Base-by-base conservation (phyloP, 2,888 invertebrate genomes). In the Tetrapedia diversipes region DNA sequence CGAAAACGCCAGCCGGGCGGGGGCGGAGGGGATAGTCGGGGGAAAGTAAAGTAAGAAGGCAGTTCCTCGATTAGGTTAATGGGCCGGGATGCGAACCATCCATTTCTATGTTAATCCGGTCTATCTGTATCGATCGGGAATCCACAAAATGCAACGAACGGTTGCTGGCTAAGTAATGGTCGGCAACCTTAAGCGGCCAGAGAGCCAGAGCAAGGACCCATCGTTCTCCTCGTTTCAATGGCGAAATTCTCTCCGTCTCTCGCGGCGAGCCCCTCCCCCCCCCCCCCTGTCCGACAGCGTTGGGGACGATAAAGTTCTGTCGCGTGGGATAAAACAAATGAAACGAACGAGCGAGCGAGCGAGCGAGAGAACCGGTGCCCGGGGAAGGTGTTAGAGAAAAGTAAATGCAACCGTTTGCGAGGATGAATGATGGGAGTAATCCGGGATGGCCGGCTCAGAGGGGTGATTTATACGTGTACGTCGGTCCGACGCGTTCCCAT, bases 21-120 rank as follows among this genome's bases (percentile, higher is more conserved):
- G 19, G 1, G 24, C 10, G 24, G 3, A 45, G 16, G 32, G 27
- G 29, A 27, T 4, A 24, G 10, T 45, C n/a, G 22, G 22, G 45
- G 39, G 14, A 14, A 57, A 63, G 54, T 57, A 63, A 76, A 74
- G 68, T 60, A 77, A 80, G 65, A 74, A 78, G 71, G 64, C 53
- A 45, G 43, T 43, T 37, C 53, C 67, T 77, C 87, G 86, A 87
- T 88, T 86, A 84, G 76, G 85, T 87, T 89, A 89, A 88, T 89
- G 89, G 87, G 63, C 81, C 86, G 83, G 79, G 85, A 86, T 83
- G 87, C 83, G 80, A 81, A 76, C 80, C 82, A 80, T 78, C 86
- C 81, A 88, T 89, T 89, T 88, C 86, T 87, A 88, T 89, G 89
- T 87, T 87, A 89, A 88, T 89, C 83, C 83, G 37, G 83, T 81